Evolutionary conservation across 2,888 invertebrate genomes (phyloP), one percentile per base, ranked within the genome.

Genomic region (Timandra comae): DNA sequence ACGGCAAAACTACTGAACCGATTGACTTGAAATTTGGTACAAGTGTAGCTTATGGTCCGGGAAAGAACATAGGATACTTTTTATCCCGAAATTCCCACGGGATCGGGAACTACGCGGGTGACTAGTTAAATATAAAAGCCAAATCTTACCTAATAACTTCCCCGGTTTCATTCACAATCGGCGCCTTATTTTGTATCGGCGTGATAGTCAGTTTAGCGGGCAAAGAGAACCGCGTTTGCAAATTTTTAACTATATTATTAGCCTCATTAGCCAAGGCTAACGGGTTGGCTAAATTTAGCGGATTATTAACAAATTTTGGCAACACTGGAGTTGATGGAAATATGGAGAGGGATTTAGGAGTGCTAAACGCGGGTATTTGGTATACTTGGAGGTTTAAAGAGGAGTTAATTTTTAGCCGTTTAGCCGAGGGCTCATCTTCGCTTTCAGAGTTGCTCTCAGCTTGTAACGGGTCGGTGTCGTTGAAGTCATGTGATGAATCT

Each of bases 291-390:
- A 85, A 81, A 5, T 81, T 81, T 2, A 80, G 37, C 0, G 81
- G 81, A 16, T 81, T 81, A 27, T 80, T 80, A 0, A 81, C 80
- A 35, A 82, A 82, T 33, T 80, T 80, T 0, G 84, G 84, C 9
- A 85, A 34, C 0, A 63, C 52, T 0, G 68, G 51, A 0, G 65
- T 46, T 0, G 71, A 49, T 0, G 81, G 79, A 22, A 64, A 81
- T 47, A 82, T 81, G 3, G 74, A 70, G 0, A 81, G 35, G 0
- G 75, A 69, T 24, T 71, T 77, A 0, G 78, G 75, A 10, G 76
- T 65, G 37, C 66, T 79, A 44, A 69, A 84, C 0, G 80, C 67
- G 0, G 84, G 82, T 49, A 85, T 81, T 41, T 85, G 75, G 45
- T 77, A 82, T 0, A 85, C 81, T 73, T 84, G 73, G 0, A 85